These are phyloP conservation scores for Poicephalus meyeri DNA, from an alignment of 2,113 vertebrate genomes.

Conservation along the genomic window DNA sequence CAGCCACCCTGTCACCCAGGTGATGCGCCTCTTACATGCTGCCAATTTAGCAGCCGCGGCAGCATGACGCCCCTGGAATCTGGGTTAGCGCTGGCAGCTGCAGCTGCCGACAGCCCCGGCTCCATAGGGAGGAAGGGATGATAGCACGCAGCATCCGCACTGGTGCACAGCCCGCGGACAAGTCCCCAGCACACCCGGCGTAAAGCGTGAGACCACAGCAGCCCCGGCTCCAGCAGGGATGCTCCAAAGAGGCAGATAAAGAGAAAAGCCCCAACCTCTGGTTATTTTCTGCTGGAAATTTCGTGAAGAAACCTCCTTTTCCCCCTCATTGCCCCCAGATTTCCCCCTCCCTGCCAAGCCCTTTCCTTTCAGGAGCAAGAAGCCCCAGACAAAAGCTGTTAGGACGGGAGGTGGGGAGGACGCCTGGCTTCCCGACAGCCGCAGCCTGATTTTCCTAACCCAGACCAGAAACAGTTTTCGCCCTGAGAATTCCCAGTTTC, in stretches of 20 bases:
- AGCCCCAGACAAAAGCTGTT: constrained; percentile 61
- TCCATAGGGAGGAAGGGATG: background rate
- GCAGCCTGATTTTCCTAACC: background rate
- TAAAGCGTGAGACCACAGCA: background rate
- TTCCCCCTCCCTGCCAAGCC: background rate
- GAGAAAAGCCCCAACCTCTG: background rate
- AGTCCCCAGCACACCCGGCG: accelerated
- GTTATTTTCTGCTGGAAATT: constrained; percentile 9
- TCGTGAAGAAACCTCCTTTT: background rate
- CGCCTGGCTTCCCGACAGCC: background rate
- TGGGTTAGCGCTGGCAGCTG: constrained; percentile 16
- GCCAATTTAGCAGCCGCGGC: constrained; percentile 39
- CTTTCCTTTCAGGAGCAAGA: constrained; percentile 31
- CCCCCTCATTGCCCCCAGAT: background rate
- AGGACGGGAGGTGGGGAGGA: constrained; percentile 43
- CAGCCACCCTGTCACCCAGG: constrained; percentile 59
- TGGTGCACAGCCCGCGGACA: background rate
- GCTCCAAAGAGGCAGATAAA: background rate
- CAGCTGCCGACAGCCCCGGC: background rate
- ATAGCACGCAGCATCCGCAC: background rate
- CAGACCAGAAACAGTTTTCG: background rate
- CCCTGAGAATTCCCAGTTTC: background rate
- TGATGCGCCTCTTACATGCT: constrained; percentile 18
- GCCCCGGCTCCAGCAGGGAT: background rate
- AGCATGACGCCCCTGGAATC: constrained; percentile 40